Evolutionary conservation across 2,113 vertebrate genomes (phyloP), one percentile per base, ranked within the genome.

Genomic region (Procavia capensis): DNA sequence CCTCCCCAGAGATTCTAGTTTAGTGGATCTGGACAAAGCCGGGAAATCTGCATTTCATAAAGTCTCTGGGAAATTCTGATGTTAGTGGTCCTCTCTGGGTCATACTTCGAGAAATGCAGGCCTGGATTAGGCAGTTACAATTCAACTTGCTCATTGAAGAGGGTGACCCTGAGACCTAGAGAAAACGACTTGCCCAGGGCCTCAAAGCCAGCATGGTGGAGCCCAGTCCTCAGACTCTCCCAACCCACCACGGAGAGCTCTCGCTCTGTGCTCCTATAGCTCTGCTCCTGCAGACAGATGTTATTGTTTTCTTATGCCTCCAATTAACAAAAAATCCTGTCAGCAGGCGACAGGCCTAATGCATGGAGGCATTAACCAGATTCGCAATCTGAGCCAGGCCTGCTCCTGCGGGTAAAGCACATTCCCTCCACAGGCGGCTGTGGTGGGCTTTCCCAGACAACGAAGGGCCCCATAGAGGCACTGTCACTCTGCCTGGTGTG

Each of bases 341-440:
- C 97, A 97, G 13, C 98, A 95, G 96, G 98, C 98, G 98, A 99
- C 99, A 99, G 98, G 98, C 98, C 98, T 98, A 98, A 99, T 99
- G 99, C 99, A 98, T 95, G 89, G 97, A 98, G 98, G 98, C 98
- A 99, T 99, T 99, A 99, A 98, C 95, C 99, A 99, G 99, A 99
- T 98, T 98, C 95, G 98, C 99, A 99, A 99, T 98, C 90, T 89
- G 97, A 99, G 95, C 96, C 98, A 93, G 96, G 98, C 91, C 96
- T 95, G 96, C 97, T 98, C 98, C 98, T 97, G 96, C 74, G 96
- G 66, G 96, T 74, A 96, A 96, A 85, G 89, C 43, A 2, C 2
- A 20, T 97, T 95, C 88, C 91, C 96, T 94, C 89, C 95, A 45
- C 43, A 1, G 2, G n/a, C 94, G 0, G 29, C 97, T 31, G 78